phyloP scores from a whole-genome alignment of 2,797 vertebrate species.

The Tragelaphus eurycerus region DNA sequence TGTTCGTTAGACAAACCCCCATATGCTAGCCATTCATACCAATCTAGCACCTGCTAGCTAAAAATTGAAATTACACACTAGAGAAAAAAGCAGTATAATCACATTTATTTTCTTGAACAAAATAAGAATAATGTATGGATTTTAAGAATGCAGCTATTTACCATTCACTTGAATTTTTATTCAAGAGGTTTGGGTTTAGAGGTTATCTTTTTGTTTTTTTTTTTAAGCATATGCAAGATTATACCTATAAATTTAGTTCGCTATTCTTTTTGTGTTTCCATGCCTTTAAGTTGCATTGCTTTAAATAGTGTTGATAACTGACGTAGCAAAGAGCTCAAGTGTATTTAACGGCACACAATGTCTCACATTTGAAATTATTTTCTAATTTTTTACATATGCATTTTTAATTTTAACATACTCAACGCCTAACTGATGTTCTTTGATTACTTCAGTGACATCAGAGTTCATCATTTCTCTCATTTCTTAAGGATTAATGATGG shows the following conservation, averaged over 20 bases:
- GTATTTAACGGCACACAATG: not conserved
- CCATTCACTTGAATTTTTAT: not conserved
- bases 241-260: not conserved
- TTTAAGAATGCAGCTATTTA: not conserved
- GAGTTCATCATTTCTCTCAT: not conserved
- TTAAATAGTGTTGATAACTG: not conserved
- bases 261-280: not conserved
- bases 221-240: not conserved
- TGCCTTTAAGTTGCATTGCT: not conserved
- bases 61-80: not conserved
- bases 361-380: not conserved
- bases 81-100: not conserved
- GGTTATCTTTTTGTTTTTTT: not conserved
- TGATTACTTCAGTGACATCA: not conserved
- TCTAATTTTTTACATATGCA: not conserved
- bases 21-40: not conserved
- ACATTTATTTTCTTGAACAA: not conserved
- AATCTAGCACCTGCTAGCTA: not conserved
- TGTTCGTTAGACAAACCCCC: not conserved
- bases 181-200: not conserved
- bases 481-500: not conserved
- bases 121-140: not conserved
- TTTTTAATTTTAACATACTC: not conserved
- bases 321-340: not conserved
- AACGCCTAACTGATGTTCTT: not conserved